Conservation (phyloP, 2,888 invertebrate species). For the Halocaridina rubra region DNA sequence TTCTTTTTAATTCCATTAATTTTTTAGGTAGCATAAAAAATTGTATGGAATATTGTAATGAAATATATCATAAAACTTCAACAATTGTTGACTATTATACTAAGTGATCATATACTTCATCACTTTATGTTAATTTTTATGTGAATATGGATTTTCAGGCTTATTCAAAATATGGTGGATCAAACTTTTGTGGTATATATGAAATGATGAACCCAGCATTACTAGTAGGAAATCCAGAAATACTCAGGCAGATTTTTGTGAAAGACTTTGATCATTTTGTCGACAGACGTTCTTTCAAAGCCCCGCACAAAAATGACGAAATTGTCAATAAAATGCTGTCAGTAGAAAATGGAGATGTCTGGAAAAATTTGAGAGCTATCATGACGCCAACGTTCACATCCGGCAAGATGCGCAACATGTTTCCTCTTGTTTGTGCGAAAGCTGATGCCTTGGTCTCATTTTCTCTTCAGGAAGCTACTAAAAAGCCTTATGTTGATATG, state of each 20-base stretch:
- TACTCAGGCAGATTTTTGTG: neutral
- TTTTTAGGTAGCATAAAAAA: no score
- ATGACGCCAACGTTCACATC: conserved; percentile 55
- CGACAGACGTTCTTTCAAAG: neutral
- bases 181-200: neutral
- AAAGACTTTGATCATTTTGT: conserved; percentile 4
- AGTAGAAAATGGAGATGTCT: conserved; percentile 39
- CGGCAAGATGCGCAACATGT: conserved; percentile 43
- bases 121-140: no score
- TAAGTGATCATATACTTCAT: no score
- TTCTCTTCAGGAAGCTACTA: conserved; percentile 18
- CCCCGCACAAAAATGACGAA: neutral
- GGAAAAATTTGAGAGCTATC: conserved; percentile 42
- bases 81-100: no score
- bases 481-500: conserved; percentile 22
- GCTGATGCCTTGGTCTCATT: conserved; percentile 9
- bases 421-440: conserved; percentile 35
- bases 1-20: no score
- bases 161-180: conserved; percentile 1
- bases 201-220: neutral
- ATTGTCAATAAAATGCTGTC: conserved; percentile 35
- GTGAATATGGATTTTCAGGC: no score
- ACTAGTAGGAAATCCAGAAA: neutral
- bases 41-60: no score
- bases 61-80: no score